Percentiles rank a stretch among this genome's conserved stretches.
Evolutionary conservation across 92 coral and sea anemone genomes (phyloP).

Genomic region (Actinostola sp.): DNA sequence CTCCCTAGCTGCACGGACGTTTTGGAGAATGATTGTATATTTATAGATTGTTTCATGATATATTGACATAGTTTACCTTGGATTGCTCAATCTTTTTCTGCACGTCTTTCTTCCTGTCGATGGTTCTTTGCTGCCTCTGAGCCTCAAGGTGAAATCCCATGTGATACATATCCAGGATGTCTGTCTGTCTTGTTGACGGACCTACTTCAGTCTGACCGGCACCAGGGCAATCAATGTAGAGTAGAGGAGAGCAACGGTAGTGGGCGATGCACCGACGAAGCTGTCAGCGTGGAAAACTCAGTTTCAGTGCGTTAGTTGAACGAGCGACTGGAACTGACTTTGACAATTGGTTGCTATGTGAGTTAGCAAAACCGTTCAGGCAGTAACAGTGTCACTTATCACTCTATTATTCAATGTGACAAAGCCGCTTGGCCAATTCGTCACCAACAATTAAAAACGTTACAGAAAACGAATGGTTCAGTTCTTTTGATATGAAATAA

Average conservation of each 20-base stretch:
- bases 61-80: slow-evolving; percentile 1
- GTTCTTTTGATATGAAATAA: too few species aligned
- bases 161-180: slow-evolving; percentile 39
- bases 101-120: slow-evolving; percentile 61
- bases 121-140: slow-evolving; percentile 65
- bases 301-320: background rate
- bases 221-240: too few species aligned
- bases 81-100: slow-evolving; percentile 19
- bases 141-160: slow-evolving; percentile 81
- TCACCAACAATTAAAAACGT: background rate
- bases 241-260: background rate
- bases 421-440: background rate
- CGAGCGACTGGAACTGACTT: background rate
- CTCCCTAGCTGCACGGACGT: background rate
- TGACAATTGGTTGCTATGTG: slow-evolving; percentile 29
- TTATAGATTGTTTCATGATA: background rate
- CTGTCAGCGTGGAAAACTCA: background rate
- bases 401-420: slow-evolving; percentile 9
- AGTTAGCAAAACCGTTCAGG: slow-evolving; percentile 29
- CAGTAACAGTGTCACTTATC: background rate
- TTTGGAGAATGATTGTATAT: background rate
- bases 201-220: too few species aligned
- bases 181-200: background rate
- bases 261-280: background rate
- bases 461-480: too few species aligned